Percentiles rank a stretch among this genome's conserved stretches.
These are phyloP conservation scores for Oceanodroma tethys DNA, from an alignment of 2,113 vertebrate species.

Conservation along the genomic window DNA sequence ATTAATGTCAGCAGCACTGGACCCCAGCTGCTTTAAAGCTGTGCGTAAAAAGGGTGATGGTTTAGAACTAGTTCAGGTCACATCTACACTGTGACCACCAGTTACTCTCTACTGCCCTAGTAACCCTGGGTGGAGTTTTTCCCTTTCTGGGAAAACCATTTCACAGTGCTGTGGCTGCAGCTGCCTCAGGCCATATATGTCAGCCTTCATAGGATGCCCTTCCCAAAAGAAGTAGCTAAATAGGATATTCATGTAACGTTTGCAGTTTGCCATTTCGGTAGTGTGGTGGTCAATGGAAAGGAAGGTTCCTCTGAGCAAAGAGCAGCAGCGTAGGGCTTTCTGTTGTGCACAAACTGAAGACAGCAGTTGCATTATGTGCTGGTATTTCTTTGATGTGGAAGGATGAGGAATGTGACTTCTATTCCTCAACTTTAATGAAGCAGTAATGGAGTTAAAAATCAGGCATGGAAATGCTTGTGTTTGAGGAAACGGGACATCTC, in stretches of 20 bases:
- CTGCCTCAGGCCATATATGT: background rate
- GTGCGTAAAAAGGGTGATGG: background rate
- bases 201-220: background rate
- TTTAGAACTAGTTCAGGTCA: background rate
- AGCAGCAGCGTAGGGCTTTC: background rate
- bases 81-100: background rate
- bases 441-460: background rate
- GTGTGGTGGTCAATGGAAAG: background rate
- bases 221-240: background rate
- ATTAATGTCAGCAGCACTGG: background rate
- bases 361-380: background rate
- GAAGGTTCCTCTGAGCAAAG: background rate
- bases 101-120: background rate
- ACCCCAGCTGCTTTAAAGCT: background rate
- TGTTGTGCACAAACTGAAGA: background rate
- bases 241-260: background rate
- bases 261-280: background rate
- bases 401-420: background rate
- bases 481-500: background rate
- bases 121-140: background rate
- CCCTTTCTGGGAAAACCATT: background rate
- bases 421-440: background rate
- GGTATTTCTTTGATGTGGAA: background rate
- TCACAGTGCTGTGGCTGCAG: background rate
- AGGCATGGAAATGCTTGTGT: background rate